These are phyloP conservation scores for Leptonema lineaticorne DNA, from an alignment of 1,140 invertebrate species.

Conservation along the genomic window DNA sequence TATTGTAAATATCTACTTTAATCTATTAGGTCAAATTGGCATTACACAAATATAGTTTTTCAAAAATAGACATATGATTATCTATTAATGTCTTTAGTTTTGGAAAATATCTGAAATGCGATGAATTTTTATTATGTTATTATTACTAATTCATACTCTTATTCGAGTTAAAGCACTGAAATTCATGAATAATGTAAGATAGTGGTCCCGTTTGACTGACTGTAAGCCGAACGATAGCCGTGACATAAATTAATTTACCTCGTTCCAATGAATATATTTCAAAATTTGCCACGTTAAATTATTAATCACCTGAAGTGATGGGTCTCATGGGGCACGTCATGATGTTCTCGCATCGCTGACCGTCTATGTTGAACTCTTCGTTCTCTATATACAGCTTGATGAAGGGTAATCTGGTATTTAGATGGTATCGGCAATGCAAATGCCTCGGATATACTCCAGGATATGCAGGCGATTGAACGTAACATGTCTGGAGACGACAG, in stretches of 20 bases:
- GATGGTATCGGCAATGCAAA: slow-evolving; percentile 83
- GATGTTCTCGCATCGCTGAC: slow-evolving; percentile 89
- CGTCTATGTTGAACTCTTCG: slow-evolving; percentile 91
- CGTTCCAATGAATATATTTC: too few species aligned
- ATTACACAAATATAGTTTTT: too few species aligned
- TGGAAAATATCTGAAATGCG: too few species aligned
- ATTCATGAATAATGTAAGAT: slow-evolving; percentile 1
- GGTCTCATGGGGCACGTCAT: slow-evolving; percentile 92
- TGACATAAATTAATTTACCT: too few species aligned
- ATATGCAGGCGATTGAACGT: slow-evolving; percentile 89
- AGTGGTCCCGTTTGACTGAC: background rate
- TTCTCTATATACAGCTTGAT: slow-evolving; percentile 92
- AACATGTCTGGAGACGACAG: slow-evolving; percentile 85
- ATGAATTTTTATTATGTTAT: too few species aligned
- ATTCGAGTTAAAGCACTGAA: too few species aligned
- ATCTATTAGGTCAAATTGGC: too few species aligned
- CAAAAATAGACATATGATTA: too few species aligned
- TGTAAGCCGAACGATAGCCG: too few species aligned
- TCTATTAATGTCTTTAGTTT: too few species aligned
- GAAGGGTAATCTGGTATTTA: slow-evolving; percentile 83
- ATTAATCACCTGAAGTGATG: slow-evolving; percentile 69
- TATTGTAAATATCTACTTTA: too few species aligned
- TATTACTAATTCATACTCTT: too few species aligned
- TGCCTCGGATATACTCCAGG: slow-evolving; percentile 89
- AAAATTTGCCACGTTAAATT: background rate